Evolutionary conservation across 2,797 vertebrate species (phyloP).

Genomic region (Heterohyrax brucei): DNA sequence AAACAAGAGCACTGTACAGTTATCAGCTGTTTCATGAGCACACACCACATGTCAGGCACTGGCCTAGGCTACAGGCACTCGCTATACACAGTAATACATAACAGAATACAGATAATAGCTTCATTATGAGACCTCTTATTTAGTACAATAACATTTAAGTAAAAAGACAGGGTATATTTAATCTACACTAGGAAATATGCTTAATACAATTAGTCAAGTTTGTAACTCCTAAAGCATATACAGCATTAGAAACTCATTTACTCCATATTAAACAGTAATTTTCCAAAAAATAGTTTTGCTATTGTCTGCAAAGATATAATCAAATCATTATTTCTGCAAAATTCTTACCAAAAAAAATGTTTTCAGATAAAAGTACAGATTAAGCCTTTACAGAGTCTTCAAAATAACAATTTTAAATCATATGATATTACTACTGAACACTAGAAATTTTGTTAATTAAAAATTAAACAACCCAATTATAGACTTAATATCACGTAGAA

Average conservation of each 20-base stretch:
- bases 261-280: background rate
- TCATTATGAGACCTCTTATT: background rate
- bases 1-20: background rate
- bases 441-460: constrained; percentile 21
- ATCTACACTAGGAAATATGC: background rate
- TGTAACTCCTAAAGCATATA: background rate
- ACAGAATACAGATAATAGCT: background rate
- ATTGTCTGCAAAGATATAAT: constrained; percentile 25
- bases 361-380: constrained; percentile 47
- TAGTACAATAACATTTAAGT: constrained; percentile 10
- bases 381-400: background rate
- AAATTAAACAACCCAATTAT: constrained; percentile 14
- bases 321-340: background rate
- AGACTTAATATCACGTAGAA: constrained; percentile 23
- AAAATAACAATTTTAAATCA: constrained; percentile 13
- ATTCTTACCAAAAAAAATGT: constrained; percentile 18
- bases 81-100: background rate
- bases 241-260: constrained; percentile 57
- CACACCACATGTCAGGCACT: background rate
- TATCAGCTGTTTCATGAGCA: background rate
- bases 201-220: background rate
- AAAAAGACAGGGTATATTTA: background rate
- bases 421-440: background rate
- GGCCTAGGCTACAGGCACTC: background rate
- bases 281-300: constrained; percentile 39